Percentiles rank a stretch among this genome's conserved stretches.
Evolutionary conservation across 1,140 invertebrate genomes (phyloP).

Genomic region (Cherax destructor): DNA sequence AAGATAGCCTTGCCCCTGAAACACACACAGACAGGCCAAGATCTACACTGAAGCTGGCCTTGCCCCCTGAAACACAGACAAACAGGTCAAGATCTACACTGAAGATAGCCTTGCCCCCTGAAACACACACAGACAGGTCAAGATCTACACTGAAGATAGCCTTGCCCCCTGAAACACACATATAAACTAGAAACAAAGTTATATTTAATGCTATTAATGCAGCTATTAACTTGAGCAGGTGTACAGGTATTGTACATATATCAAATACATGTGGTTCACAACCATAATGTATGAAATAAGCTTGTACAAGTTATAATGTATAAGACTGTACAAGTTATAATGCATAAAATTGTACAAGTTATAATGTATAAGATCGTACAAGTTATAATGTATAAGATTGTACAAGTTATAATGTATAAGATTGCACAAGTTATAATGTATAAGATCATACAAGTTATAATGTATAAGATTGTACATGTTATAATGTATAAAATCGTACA

Average conservation of each 20-base stretch:
- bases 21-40: slow-evolving; percentile 72
- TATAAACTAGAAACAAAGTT: background rate
- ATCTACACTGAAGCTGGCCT: slow-evolving; percentile 93
- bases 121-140: slow-evolving; percentile 73
- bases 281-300: too few relatives aligned
- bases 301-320: too few relatives aligned
- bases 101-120: slow-evolving; percentile 93
- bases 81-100: slow-evolving; percentile 98
- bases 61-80: slow-evolving; percentile 83
- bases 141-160: slow-evolving; percentile 92
- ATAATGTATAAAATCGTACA: too few relatives aligned
- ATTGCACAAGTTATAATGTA: background rate
- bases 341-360: too few relatives aligned
- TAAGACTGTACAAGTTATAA: background rate
- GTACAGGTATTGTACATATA: too few relatives aligned
- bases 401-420: background rate
- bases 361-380: background rate
- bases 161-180: slow-evolving; percentile 81
- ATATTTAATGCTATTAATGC: too few relatives aligned
- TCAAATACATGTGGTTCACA: too few relatives aligned
- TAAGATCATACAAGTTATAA: too few relatives aligned
- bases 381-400: too few relatives aligned
- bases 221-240: too few relatives aligned
- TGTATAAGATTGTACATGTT: background rate
- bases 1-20: slow-evolving; percentile 91